Percentiles rank a stretch among this genome's conserved stretches.
phyloP scores from a whole-genome alignment of 2,888 invertebrate genomes.

The Crepidodera aurea region DNA sequence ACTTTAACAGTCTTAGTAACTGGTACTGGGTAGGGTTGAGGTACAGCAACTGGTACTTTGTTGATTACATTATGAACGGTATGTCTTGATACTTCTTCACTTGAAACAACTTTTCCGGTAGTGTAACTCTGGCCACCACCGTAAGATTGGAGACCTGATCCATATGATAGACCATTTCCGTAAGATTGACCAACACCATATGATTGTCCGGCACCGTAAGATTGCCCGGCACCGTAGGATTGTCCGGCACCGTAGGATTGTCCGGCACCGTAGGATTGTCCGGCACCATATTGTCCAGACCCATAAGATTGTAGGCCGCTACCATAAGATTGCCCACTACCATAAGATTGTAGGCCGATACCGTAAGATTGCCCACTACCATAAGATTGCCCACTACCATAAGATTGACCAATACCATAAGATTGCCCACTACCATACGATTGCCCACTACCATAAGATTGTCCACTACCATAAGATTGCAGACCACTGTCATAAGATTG shows the following conservation, averaged over 20 bases:
- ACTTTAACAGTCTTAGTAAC: slow-evolving; percentile 51
- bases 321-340: not conserved
- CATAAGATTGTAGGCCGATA: not conserved
- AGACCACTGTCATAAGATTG: slow-evolving; percentile 1
- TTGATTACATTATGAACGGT: slow-evolving; percentile 48
- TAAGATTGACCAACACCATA: slow-evolving; percentile 1
- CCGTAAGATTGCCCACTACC: not conserved
- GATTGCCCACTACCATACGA: not conserved
- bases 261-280: not conserved
- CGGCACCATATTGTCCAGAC: not conserved
- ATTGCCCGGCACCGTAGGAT: not conserved
- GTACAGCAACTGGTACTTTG: slow-evolving; percentile 51
- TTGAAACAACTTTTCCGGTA: slow-evolving; percentile 4
- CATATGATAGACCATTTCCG: slow-evolving; percentile 3
- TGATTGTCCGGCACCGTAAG: not conserved
- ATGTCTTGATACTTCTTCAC: slow-evolving; percentile 38
- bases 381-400: not conserved
- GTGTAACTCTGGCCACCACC: slow-evolving; percentile 2
- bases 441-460: not conserved
- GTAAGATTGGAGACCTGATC: not conserved
- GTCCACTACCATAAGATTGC: not conserved
- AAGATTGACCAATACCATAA: not conserved
- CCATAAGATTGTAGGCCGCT: not conserved
- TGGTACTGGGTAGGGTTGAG: slow-evolving; percentile 54
- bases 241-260: not conserved